phyloP scores from a whole-genome alignment of 2,113 vertebrate genomes.

The Oenanthe melanoleuca region DNA sequence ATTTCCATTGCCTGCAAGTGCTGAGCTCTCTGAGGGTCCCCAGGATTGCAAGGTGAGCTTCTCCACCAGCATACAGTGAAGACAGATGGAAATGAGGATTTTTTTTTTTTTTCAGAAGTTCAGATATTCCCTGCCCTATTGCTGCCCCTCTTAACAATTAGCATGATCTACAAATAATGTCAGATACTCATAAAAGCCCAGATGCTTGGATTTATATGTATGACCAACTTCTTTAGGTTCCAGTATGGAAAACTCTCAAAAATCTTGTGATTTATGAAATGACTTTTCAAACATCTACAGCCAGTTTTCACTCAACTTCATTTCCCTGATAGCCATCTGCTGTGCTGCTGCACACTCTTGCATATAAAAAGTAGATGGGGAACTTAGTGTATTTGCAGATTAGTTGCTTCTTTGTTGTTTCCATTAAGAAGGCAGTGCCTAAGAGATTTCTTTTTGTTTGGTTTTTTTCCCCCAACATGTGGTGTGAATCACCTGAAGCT shows the following conservation, averaged over 20 bases:
- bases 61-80: neutral
- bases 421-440: neutral
- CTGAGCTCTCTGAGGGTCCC: neutral
- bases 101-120: neutral
- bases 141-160: neutral
- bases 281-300: neutral
- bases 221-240: neutral
- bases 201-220: neutral
- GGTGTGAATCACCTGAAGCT: neutral
- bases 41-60: neutral
- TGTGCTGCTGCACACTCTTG: neutral
- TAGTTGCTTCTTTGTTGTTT: neutral
- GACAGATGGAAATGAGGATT: neutral
- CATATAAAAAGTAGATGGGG: neutral
- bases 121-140: neutral
- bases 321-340: neutral
- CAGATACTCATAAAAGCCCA: neutral
- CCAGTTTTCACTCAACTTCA: neutral
- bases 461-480: accelerated
- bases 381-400: neutral
- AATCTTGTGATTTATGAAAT: neutral
- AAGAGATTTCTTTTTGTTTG: neutral
- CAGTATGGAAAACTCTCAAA: neutral
- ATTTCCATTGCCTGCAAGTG: neutral
- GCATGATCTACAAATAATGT: neutral